These are phyloP conservation scores for Deroplatys truncata DNA, from an alignment of 2,888 invertebrate species.

Conservation along the genomic window DNA sequence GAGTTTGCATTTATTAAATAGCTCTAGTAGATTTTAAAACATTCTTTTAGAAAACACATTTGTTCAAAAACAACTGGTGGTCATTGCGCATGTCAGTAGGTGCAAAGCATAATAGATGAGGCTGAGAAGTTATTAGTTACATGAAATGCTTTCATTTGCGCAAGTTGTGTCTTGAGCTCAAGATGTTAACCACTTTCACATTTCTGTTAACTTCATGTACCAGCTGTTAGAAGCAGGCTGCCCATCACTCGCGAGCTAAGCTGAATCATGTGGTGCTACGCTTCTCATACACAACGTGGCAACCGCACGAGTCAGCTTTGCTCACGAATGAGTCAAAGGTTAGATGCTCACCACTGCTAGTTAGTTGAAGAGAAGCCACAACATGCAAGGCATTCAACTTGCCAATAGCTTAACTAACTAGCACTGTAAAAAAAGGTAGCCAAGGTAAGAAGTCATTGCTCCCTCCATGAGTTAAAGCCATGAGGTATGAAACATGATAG, in stretches of 20 bases:
- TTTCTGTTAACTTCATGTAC: not conserved
- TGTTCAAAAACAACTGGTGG: no score
- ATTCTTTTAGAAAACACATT: no score
- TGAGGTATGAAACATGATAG: not conserved
- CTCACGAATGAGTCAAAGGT: not conserved
- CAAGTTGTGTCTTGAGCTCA: not conserved
- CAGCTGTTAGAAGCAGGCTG: not conserved
- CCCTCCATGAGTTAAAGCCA: not conserved
- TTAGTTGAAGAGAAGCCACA: not conserved
- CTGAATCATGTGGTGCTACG: conserved; percentile 73
- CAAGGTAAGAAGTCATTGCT: not conserved
- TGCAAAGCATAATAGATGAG: no score
- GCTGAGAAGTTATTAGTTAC: not conserved
- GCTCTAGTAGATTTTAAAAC: no score
- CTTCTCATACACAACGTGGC: conserved; percentile 48
- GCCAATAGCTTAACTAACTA: not conserved
- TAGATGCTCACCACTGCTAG: not conserved
- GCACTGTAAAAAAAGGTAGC: not conserved
- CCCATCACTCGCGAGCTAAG: conserved; percentile 47
- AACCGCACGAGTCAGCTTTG: conserved; percentile 54
- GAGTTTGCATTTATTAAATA: no score
- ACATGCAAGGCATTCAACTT: not conserved
- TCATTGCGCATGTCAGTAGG: no score
- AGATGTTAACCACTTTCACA: not conserved
- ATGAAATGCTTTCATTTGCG: not conserved